These are phyloP conservation scores for Diachrysia chrysitis DNA, from an alignment of 2,888 invertebrate genomes.

Conservation along the genomic window DNA sequence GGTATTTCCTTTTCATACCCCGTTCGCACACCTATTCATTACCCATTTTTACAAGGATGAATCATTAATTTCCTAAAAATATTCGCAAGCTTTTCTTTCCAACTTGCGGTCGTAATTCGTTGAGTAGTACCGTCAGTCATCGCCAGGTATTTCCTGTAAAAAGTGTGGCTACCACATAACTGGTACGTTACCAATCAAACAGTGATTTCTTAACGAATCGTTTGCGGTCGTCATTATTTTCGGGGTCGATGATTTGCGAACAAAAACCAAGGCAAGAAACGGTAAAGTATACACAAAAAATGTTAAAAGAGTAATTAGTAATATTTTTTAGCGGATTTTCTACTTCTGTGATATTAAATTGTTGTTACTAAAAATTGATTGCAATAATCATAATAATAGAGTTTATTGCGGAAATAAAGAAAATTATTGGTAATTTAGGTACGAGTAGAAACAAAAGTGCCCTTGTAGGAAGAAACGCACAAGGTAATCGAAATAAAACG, in stretches of 20 bases:
- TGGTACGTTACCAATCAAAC: slow-evolving; percentile 11
- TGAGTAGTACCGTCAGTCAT: background rate
- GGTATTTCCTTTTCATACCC: no score
- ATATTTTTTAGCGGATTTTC: no score
- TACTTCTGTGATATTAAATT: no score
- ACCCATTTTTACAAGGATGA: no score
- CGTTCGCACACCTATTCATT: no score
- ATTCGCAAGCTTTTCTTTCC: background rate
- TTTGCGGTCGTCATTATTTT: slow-evolving; percentile 11
- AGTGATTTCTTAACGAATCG: slow-evolving; percentile 8
- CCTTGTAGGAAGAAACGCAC: no score
- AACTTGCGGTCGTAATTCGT: background rate
- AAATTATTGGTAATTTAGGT: no score
- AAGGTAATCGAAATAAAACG: no score
- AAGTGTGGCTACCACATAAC: background rate
- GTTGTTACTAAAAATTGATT: no score
- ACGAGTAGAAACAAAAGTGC: no score
- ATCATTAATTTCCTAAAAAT: background rate
- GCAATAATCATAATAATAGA: no score
- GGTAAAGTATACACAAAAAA: slow-evolving; percentile 6
- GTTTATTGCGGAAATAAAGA: no score
- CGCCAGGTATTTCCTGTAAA: background rate
- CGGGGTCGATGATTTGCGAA: slow-evolving; percentile 10
- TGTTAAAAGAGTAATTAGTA: background rate
- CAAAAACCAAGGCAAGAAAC: slow-evolving; percentile 9